Conservation (phyloP, 2,797 vertebrate genomes). For the Etheostoma nigrum region DNA sequence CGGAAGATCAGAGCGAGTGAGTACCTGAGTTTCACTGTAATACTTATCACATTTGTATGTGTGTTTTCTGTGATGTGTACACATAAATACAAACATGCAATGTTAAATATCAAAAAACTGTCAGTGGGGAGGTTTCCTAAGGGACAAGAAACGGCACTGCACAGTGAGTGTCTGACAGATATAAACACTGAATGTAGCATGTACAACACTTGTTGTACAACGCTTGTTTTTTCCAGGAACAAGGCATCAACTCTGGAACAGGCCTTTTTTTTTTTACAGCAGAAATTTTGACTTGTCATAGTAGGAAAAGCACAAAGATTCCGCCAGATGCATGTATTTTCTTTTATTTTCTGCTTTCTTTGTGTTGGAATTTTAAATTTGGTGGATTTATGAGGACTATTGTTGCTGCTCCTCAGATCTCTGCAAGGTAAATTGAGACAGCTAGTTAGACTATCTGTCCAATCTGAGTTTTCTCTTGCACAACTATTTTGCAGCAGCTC, state of each 20-base stretch:
- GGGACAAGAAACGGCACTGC: neutral
- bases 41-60: too few species aligned
- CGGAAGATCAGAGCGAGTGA: slow-evolving; percentile 80
- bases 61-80: neutral
- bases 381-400: too few species aligned
- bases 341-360: too few species aligned
- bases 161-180: neutral
- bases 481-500: too few species aligned
- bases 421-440: too few species aligned
- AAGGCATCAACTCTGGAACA: neutral
- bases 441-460: too few species aligned
- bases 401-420: too few species aligned
- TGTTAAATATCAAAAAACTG: neutral
- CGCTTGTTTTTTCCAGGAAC: too few species aligned
- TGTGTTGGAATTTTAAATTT: too few species aligned
- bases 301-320: too few species aligned
- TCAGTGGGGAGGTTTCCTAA: neutral
- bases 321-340: too few species aligned
- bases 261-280: neutral
- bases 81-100: neutral
- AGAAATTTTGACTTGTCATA: neutral
- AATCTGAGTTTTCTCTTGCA: too few species aligned
- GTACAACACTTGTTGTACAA: slow-evolving; percentile 47
- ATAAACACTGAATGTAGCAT: neutral
- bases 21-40: slow-evolving; percentile 32